phyloP scores from a whole-genome alignment of 2,888 invertebrate species.

The Oscheius myriophilus region DNA sequence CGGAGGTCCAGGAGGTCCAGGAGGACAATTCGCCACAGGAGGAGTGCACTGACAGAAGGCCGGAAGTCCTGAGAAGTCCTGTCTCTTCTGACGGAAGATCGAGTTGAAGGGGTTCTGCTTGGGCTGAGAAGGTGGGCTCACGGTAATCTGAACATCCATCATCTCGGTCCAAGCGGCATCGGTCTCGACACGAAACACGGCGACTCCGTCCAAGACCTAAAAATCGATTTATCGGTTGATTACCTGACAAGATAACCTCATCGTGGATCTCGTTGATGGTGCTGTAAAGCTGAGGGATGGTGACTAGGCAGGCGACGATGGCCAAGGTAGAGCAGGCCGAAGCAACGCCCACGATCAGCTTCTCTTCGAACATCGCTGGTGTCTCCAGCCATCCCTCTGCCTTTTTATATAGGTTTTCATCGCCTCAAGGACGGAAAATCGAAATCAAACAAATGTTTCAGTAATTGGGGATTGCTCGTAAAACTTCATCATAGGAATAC shows the following conservation, averaged over 20 bases:
- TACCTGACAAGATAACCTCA: constrained; percentile 31
- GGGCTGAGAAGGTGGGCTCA: constrained; percentile 66
- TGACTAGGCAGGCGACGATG: constrained; percentile 56
- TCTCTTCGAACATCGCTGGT: constrained; percentile 54
- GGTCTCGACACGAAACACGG: constrained; percentile 67
- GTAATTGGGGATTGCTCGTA: too few species aligned
- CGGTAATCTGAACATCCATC: constrained; percentile 67
- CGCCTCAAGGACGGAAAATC: too few species aligned
- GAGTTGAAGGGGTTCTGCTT: constrained; percentile 59
- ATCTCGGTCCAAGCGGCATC: constrained; percentile 68
- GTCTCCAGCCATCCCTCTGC: too few species aligned
- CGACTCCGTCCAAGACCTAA: constrained; percentile 60
- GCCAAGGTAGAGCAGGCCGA: constrained; percentile 50
- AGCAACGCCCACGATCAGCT: constrained; percentile 53
- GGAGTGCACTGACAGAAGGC: constrained; percentile 69
- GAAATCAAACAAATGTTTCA: too few species aligned
- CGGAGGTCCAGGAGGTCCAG: constrained; percentile 61
- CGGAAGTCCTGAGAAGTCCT: constrained; percentile 62
- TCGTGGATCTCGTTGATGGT: constrained; percentile 63
- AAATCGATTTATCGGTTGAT: background rate
- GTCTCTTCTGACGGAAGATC: constrained; percentile 67
- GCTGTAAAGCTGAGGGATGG: constrained; percentile 64
- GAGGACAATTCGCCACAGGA: constrained; percentile 60
- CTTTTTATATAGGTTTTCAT: too few species aligned
- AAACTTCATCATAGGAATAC: too few species aligned